These are phyloP conservation scores for Platyrinchus mystaceus DNA, from an alignment of 2,797 vertebrate species.

Conservation along the genomic window DNA sequence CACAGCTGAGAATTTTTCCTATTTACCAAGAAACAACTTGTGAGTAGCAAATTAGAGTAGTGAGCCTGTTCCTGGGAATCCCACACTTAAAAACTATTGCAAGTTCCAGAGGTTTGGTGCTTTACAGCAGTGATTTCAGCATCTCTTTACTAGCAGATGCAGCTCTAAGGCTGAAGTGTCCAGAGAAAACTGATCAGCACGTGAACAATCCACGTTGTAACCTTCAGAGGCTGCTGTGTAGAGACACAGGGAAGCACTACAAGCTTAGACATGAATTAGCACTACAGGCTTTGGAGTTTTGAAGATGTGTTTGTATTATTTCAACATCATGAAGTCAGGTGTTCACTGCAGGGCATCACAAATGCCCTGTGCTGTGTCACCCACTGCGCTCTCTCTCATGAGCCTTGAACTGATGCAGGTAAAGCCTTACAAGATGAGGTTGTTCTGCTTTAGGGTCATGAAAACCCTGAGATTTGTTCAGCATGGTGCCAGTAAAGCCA, in stretches of 20 bases:
- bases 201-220: neutral
- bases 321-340: neutral
- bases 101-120: neutral
- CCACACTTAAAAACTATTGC: neutral
- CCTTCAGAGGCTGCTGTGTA: neutral
- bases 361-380: neutral
- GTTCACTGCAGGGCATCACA: neutral
- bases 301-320: neutral
- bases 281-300: neutral
- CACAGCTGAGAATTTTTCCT: conserved; percentile 45
- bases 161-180: neutral
- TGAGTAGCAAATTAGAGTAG: neutral
- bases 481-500: neutral
- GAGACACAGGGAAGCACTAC: neutral
- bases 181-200: neutral
- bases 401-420: neutral
- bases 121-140: neutral
- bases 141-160: neutral
- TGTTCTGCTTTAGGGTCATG: neutral
- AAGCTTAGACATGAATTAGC: neutral
- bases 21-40: neutral
- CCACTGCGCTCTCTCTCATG: rapidly evolving
- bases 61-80: neutral
- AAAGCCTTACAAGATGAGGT: neutral
- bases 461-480: neutral